Base-by-base conservation (phyloP, 2,888 invertebrate genomes). In the Lacanobia wlatinum region DNA sequence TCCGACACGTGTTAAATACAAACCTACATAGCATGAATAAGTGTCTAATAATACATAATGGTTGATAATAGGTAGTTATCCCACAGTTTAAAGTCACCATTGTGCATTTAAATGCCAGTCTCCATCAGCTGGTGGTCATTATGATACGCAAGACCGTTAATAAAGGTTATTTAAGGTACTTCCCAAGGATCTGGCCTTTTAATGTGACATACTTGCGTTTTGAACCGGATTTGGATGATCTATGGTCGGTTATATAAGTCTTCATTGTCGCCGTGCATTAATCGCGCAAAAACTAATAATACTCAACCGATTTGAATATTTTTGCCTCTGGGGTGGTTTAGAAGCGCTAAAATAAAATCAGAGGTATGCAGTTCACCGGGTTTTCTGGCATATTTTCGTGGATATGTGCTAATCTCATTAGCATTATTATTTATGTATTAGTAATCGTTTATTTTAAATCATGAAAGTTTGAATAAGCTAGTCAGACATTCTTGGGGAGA, bases 101-200 rank as follows among this genome's bases (percentile, higher is more conserved):
- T 73, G 34, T 77, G 48, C 38, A 59, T 50, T 59, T 63, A 67
- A 23, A 23, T 73, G 63, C 10, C 21, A 12, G 67, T 67, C 34
- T 34, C 28, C 18, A 23, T 59, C n/a, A 62, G 21, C 52, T 63
- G 7, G 10, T 43, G 46, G 40, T 61, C 55, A 68, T 79, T 73
- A 63, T 59, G 34, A 43, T n/a, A 43, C 16, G 28, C 16, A 55
- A 12, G 16, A 60, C 6, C 38, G 43, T 59, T 40, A 64, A 28
- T 63, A 16, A 46, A 67, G 43, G 38, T 46, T 52, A n/a, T 53
- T 21, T 23, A 48, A 34, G 8, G 58, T 70, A 70, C 23, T 46
- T 63, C 52, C 9, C 76, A 77, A 60, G 78, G 71, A 60, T 61
- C 7, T 55, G 58, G 10, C 55, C 38, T 70, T 58, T 14, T 53